Conservation (phyloP, 2,888 invertebrate species). For the Cerastis leucographa region DNA sequence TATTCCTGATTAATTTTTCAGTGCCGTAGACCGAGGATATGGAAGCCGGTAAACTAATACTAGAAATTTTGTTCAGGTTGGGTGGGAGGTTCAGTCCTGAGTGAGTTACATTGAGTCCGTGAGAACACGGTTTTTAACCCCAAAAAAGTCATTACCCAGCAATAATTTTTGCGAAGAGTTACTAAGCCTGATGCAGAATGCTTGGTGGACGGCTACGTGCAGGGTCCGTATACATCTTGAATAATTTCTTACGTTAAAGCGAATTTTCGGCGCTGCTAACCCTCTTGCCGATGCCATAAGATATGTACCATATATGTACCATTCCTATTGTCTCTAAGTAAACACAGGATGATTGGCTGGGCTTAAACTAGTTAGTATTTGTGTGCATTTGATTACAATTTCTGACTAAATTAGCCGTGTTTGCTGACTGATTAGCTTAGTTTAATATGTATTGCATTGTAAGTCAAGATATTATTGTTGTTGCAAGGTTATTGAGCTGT, state of each 20-base stretch:
- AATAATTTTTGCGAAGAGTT: too few relatives aligned
- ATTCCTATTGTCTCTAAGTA: constrained; percentile 53
- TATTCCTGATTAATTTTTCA: too few relatives aligned
- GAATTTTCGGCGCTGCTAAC: constrained; percentile 23
- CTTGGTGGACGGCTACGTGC: too few relatives aligned
- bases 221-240: too few relatives aligned
- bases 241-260: background rate
- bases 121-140: too few relatives aligned
- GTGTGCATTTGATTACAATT: constrained; percentile 60
- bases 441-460: constrained; percentile 20
- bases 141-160: too few relatives aligned
- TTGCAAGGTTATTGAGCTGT: background rate
- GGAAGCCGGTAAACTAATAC: too few relatives aligned
- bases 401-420: constrained; percentile 54
- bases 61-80: too few relatives aligned
- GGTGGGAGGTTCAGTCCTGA: too few relatives aligned
- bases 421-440: constrained; percentile 45
- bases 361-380: constrained; percentile 58
- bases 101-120: too few relatives aligned
- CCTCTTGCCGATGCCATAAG: constrained; percentile 36
- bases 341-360: constrained; percentile 58
- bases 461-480: constrained; percentile 13
- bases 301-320: constrained; percentile 30
- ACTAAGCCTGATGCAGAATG: too few relatives aligned
- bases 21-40: too few relatives aligned